Percentiles rank a stretch among this genome's conserved stretches.
Evolutionary conservation across 2,113 vertebrate genomes (phyloP).

Genomic region (Boleophthalmus pectinirostris): DNA sequence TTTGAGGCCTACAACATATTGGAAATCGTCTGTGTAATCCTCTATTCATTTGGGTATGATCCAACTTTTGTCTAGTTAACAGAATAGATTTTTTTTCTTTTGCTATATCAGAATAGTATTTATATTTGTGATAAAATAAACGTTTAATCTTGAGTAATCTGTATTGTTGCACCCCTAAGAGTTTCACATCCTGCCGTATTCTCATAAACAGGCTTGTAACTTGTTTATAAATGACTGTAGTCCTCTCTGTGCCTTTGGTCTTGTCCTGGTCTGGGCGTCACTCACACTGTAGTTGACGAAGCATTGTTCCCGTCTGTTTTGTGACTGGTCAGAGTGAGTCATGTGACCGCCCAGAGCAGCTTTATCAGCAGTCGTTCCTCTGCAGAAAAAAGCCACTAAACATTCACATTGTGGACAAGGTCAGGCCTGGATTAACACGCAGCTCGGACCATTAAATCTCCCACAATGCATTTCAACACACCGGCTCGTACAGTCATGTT

Average conservation of each 20-base stretch:
- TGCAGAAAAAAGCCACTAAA: slow-evolving; percentile 63
- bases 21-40: too few relatives aligned
- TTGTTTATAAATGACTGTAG: background rate
- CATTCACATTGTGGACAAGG: slow-evolving; percentile 63
- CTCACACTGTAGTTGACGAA: slow-evolving; percentile 27
- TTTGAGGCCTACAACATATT: too few relatives aligned
- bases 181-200: too few relatives aligned
- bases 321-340: slow-evolving; percentile 60
- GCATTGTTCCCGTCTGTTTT: slow-evolving; percentile 49
- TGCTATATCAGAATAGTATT: too few relatives aligned
- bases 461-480: slow-evolving; percentile 56
- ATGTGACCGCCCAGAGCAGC: slow-evolving; percentile 64
- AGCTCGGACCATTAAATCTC: slow-evolving; percentile 60
- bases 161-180: too few relatives aligned
- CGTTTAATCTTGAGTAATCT: too few relatives aligned
- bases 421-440: slow-evolving; percentile 65
- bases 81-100: too few relatives aligned
- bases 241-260: background rate
- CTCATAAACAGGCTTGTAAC: background rate
- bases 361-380: slow-evolving; percentile 69
- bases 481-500: slow-evolving; percentile 5
- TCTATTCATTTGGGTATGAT: too few relatives aligned
- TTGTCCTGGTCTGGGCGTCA: background rate
- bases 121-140: too few relatives aligned
- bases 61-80: too few relatives aligned